phyloP scores from a whole-genome alignment of 2,113 vertebrate species.

The Lycaon pictus region DNA sequence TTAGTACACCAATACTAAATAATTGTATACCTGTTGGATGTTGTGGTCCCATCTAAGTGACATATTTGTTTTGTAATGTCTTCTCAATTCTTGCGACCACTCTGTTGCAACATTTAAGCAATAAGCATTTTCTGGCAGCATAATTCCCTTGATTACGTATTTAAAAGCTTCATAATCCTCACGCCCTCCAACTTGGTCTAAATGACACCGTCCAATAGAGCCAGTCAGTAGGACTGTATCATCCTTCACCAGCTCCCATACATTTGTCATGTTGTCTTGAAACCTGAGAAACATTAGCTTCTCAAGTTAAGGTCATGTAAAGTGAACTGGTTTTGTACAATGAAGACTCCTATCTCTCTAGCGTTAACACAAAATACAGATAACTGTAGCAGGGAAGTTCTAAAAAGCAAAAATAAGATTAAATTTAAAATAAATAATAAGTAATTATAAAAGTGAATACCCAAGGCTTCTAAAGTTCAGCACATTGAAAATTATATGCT shows the following conservation, averaged over 20 bases:
- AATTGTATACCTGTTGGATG: not conserved
- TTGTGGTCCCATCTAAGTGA: not conserved
- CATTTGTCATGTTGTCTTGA: not conserved
- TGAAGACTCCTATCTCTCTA: not conserved
- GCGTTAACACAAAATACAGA: not conserved
- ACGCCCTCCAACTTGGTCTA: not conserved
- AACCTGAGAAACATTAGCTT: slow-evolving; percentile 1
- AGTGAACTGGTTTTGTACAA: not conserved
- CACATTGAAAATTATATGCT: not conserved
- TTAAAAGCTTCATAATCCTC: not conserved
- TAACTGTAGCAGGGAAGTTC: not conserved
- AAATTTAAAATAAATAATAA: not conserved
- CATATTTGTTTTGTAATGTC: not conserved
- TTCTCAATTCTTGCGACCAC: not conserved
- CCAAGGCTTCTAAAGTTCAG: slow-evolving; percentile 11
- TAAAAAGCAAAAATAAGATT: not conserved
- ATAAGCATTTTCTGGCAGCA: not conserved
- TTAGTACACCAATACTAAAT: not conserved
- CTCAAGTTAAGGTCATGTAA: not conserved
- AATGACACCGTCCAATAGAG: not conserved
- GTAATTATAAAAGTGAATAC: slow-evolving; percentile 25
- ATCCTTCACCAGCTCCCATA: not conserved
- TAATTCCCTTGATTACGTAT: not conserved
- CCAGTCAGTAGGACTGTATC: not conserved
- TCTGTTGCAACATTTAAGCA: not conserved